Evolutionary conservation across 2,113 vertebrate genomes (phyloP), one percentile per base, ranked within the genome.

Genomic region (Microcebus griseorufus): DNA sequence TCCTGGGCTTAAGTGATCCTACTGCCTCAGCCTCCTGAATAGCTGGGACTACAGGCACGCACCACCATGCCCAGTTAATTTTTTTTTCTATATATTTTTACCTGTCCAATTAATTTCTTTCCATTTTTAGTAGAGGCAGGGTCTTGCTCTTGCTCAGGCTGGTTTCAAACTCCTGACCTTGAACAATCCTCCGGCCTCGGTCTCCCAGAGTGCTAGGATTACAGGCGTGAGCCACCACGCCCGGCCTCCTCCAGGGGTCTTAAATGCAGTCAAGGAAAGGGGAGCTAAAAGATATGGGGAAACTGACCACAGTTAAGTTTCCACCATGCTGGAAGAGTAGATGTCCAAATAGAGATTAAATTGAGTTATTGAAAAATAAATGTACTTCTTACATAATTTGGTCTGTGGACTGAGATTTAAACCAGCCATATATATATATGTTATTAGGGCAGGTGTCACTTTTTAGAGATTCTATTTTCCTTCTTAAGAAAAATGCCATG

Each of bases 351-450:
- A 86, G 45, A 86, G 93, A 88, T 87, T 65, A 82, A 94, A 76
- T 22, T 18, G 29, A 45, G 32, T 89, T 60, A 37, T 29, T 82
- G 17, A 92, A 95, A 96, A 87, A 16, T 83, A 89, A 92, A 78
- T 2, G 37, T 70, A 23, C 9, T 88, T 84, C 64, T 84, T 88
- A 64, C 2, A 55, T 55, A 76, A 29, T 86, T 80, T 76, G n/a
- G 55, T 34, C 25, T 70, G 25, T 64, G 8, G 17, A 39, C 25
- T 76, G 29, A 80, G 6, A 94, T 89, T 25, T 80, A 88, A 69
- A 64, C 65, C 20, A 94, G 11, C 9, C 27, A 23, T 65, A 13
- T 12, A 64, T 62, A 53, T 53, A 60, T 60, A 64, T 64, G 60
- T 23, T 82, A 42, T 76, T 60, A 58, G 29, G 6, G 32, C 39